A percentile compares a stretch with the other conserved stretches of the same genome.
These are phyloP conservation scores for Peromyscus leucopus DNA, from an alignment of 2,113 vertebrate species.

Conservation along the genomic window DNA sequence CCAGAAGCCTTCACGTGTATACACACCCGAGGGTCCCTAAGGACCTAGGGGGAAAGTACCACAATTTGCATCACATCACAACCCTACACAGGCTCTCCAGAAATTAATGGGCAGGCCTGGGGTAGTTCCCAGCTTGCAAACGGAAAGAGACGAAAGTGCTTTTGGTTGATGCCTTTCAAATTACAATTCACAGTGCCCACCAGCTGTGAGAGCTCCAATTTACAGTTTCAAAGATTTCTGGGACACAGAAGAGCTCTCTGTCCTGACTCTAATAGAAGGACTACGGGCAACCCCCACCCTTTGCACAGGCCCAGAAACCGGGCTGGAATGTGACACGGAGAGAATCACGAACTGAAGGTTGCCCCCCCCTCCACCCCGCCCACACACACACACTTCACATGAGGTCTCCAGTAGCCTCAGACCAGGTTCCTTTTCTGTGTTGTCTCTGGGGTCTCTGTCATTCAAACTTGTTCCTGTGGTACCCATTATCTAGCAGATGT, in stretches of 20 bases:
- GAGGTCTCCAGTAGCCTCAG: not conserved
- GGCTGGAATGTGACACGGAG: not conserved
- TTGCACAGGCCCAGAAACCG: slow-evolving; percentile 6
- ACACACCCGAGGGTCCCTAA: not conserved
- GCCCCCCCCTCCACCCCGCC: not conserved
- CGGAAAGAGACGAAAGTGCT: slow-evolving; percentile 43
- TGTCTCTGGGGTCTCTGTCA: not conserved
- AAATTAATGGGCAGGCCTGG: slow-evolving; percentile 37
- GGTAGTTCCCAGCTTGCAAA: slow-evolving; percentile 49
- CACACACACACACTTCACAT: not conserved
- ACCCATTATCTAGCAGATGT: not conserved
- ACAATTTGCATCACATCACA: not conserved
- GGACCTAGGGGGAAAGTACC: not conserved
- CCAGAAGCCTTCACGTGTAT: not conserved
- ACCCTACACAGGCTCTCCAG: not conserved
- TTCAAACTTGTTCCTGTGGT: not conserved
- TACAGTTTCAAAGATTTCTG: slow-evolving; percentile 78
- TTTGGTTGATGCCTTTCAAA: slow-evolving; percentile 69
- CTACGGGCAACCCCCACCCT: not conserved
- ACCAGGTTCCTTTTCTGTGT: not conserved
- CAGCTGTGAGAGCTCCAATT: slow-evolving; percentile 77
- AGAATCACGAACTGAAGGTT: too few species aligned
- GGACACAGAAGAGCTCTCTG: slow-evolving; percentile 61
- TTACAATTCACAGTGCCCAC: slow-evolving; percentile 63
- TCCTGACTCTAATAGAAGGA: not conserved